Conservation (phyloP, 2,113 vertebrate species). For the Sula dactylatra region DNA sequence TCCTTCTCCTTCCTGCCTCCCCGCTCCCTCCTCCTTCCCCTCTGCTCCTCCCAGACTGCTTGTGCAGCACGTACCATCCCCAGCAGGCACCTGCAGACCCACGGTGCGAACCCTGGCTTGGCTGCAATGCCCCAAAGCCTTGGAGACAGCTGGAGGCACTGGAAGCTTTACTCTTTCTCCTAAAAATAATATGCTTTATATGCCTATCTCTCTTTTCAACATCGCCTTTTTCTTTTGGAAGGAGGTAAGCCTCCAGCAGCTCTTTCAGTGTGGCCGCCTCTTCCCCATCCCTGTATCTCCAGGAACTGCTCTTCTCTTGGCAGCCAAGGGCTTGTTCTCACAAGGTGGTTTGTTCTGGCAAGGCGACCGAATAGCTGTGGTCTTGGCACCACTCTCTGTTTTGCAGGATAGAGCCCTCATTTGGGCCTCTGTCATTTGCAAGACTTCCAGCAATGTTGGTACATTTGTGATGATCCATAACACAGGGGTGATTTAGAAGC, state of each 20-base stretch:
- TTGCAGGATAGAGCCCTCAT: conserved; percentile 38
- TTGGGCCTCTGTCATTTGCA: not conserved
- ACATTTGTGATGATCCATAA: not conserved
- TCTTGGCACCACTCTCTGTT: not conserved
- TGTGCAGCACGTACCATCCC: not conserved
- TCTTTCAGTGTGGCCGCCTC: not conserved
- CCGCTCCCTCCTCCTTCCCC: not conserved
- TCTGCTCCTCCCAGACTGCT: not conserved
- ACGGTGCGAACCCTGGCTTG: not conserved
- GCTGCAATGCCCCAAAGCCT: not conserved
- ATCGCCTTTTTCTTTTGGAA: not conserved
- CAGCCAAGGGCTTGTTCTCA: not conserved
- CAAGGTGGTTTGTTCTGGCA: conserved; percentile 42
- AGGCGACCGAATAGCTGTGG: not conserved
- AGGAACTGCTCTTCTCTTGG: conserved; percentile 14
- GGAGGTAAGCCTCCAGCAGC: not conserved
- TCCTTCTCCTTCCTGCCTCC: not conserved
- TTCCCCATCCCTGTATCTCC: not conserved
- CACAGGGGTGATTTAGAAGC: not conserved
- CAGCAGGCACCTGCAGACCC: not conserved
- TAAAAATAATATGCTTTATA: not conserved
- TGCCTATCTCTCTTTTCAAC: not conserved
- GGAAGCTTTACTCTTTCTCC: not conserved
- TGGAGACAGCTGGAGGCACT: not conserved
- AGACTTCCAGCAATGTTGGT: not conserved